phyloP scores from a whole-genome alignment of 2,888 invertebrate genomes.

The Hemicrepidius hirtus region DNA sequence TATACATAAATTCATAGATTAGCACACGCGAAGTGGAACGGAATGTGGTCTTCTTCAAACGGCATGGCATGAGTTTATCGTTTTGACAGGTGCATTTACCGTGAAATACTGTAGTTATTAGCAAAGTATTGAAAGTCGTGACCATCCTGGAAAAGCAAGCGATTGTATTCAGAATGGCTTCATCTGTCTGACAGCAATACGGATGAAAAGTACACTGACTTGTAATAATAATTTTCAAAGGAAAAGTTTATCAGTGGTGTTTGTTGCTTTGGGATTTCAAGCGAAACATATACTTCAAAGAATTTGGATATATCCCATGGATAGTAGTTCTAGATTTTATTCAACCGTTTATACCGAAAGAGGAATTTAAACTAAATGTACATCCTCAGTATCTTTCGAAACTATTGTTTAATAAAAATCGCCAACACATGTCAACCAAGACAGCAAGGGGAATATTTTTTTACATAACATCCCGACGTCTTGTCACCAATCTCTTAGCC shows the following conservation, averaged over 20 bases:
- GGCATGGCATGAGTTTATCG: conserved; percentile 27
- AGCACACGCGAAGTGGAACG: conserved; percentile 21
- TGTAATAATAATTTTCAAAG: not conserved
- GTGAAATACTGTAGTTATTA: conserved; percentile 38
- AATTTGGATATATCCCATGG: too few species aligned
- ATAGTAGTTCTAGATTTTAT: too few species aligned
- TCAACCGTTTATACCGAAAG: too few species aligned
- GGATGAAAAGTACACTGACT: conserved; percentile 5
- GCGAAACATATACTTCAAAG: not conserved
- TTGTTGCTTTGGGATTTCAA: not conserved
- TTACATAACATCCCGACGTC: too few species aligned
- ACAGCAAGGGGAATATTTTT: too few species aligned
- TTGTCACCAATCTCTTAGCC: too few species aligned
- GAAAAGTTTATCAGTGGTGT: not conserved
- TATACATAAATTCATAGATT: conserved; percentile 14
- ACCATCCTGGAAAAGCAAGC: conserved; percentile 20
- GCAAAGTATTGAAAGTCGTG: conserved; percentile 34
- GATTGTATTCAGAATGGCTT: conserved; percentile 13
- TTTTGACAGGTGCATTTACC: conserved; percentile 37
- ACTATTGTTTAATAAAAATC: too few species aligned
- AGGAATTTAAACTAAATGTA: too few species aligned
- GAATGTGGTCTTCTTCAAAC: conserved; percentile 32
- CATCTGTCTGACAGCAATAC: conserved; percentile 11
- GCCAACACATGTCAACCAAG: too few species aligned
- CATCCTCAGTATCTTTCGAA: too few species aligned